Conservation (phyloP, 2,797 vertebrate species). For the Florisuga fusca region DNA sequence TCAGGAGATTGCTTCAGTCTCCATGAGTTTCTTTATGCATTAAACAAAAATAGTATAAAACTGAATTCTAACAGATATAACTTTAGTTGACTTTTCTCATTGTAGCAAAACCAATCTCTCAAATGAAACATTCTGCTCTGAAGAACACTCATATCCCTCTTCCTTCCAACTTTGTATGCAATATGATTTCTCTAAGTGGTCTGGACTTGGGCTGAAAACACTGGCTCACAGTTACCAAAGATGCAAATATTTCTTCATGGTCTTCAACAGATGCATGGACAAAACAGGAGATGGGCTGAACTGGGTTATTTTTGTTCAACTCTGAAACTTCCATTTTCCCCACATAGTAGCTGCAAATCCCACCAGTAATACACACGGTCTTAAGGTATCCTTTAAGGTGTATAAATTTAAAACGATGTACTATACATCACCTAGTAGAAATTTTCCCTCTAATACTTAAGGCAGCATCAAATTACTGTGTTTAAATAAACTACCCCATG, state of each 20-base stretch:
- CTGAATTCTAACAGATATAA: neutral
- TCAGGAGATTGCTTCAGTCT: neutral
- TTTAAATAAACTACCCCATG: conserved; percentile 77
- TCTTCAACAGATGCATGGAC: neutral
- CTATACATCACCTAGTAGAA: conserved; percentile 68
- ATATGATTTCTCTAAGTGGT: neutral
- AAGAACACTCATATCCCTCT: neutral
- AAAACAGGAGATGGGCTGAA: conserved; percentile 17
- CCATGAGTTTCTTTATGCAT: neutral
- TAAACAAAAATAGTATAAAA: neutral
- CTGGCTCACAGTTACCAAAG: neutral
- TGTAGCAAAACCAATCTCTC: neutral
- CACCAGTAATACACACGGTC: conserved; percentile 40
- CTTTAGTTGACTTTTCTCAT: neutral
- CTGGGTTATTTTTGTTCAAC: neutral
- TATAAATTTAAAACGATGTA: conserved; percentile 76
- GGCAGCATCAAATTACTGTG: conserved; percentile 63
- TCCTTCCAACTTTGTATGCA: neutral
- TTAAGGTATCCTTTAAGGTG: conserved; percentile 54
- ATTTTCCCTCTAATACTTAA: conserved; percentile 73
- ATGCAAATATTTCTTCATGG: neutral
- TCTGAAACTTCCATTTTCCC: neutral
- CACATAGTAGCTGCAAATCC: conserved; percentile 20
- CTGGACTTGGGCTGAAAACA: neutral
- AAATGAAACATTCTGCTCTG: neutral